Base-by-base conservation (phyloP, 2,888 invertebrate genomes). In the Elmis aenea region DNA sequence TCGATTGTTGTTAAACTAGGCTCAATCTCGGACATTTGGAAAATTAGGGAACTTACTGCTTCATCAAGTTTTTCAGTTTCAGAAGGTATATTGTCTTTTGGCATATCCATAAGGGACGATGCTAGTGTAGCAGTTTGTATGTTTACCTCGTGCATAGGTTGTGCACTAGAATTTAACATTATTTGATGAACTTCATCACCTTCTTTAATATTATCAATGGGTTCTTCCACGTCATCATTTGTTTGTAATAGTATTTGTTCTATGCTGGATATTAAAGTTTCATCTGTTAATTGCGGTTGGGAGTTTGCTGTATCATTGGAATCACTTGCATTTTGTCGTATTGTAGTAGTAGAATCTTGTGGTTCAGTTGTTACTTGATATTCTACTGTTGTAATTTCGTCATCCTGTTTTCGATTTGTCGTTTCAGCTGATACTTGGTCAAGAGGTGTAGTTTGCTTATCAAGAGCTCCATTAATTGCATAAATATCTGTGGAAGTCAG, bases 181-280 rank as follows among this genome's bases (percentile, higher is more conserved):
- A 57, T 45, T 12, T 54, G 41, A 32, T 56, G 44, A 3, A 61
- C 46, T 40, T 50, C 44, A 18, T 38, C 35, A 10, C 39, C 42
- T 15, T 51, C 42, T 23, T 55, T 49, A 3, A 44, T 33, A 18
- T 37, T 36, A 11, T 43, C 31, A n/a, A 52, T 26, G 8, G 39
- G 35, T 5, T 51, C 51, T 26, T 52, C 54, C n/a, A 54, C 46
- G 5, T 40, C 26, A 16, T 36, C 28, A 8, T 60, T 54, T 5
- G 64, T 61, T 53, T 64, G 63, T 4, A 58, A 59, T 15, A 65
- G 41, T 9, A 66, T 35, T 34, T 64, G 57, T 37, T 62, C 62
- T 23, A 66, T 61, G 38, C 59, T 64, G 22, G 55, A 51, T 2
- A 64, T 54, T 15, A 66, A 34, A 30, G 50, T 57, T 21, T 40